Base-by-base conservation (phyloP, 2,113 vertebrate genomes). In the Vulpes lagopus region DNA sequence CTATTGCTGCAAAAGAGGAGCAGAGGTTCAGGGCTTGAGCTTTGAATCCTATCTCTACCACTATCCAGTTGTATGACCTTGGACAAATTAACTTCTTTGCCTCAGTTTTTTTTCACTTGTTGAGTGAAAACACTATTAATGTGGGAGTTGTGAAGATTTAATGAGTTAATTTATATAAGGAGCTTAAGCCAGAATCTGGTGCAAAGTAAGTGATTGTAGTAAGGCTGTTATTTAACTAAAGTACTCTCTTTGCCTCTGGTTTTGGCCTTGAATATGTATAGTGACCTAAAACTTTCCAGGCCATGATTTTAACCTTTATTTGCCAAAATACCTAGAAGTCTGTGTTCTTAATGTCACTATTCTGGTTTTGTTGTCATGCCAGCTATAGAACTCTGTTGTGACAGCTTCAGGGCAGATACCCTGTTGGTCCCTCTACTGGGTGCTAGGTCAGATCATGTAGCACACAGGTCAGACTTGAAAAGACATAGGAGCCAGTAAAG, bases 91-190 rank as follows among this genome's bases (percentile, higher is more conserved):
- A 76, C 11, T 51, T 92, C 35, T 81, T 80, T 64, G 20, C 49
- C 49, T 86, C 60, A 38, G 43, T 81, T 91, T 94, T 81, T 81
- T 94, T 49, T 43, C 6, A 84, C 20, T 60, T 93, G 32, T 81
- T 74, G 49, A 65, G 79, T 89, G 73, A 90, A 20, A 94, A 38
- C 25, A 32, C 62, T 76, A 65, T 27, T 96, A 55, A n/a, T 65
- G 43, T 25, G 62, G 53, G 32, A 62, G 55, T 73, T 80, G 11
- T 80, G 55, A 73, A 59, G 20, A 73, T 64, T 86, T 43, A 94
- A 43, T 85, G 57, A 83, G 51, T 82, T 89, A 59, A 69, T 69
- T 67, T 20, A 20, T 53, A 10, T 38, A 89, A 76, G 23, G 59
- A 69, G 32, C 14, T 92, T 73, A 82, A 19, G 71, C 43, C 43